Evolutionary conservation across 2,797 vertebrate genomes (phyloP).

Genomic region (Thalassophryne amazonica): DNA sequence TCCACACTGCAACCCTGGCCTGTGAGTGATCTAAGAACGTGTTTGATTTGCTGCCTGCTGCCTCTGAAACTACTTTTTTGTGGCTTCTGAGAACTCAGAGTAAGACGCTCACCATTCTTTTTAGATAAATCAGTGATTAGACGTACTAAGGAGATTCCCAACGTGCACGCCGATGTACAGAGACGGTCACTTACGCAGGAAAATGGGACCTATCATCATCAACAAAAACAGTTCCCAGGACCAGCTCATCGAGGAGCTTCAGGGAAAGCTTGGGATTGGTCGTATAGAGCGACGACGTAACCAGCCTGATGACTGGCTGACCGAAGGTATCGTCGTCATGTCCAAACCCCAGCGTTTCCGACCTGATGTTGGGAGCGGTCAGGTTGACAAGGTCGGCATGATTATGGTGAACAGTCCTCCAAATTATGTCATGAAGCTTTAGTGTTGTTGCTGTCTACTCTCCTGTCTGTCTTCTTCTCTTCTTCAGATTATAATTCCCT

Average conservation of each 20-base stretch:
- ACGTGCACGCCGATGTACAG: slow-evolving; percentile 94
- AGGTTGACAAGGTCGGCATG: slow-evolving; percentile 90
- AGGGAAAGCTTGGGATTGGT: slow-evolving; percentile 87
- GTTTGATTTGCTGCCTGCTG: slow-evolving; percentile 11
- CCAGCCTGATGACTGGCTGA: slow-evolving; percentile 87
- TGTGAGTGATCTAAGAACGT: not conserved
- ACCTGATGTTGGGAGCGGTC: slow-evolving; percentile 68
- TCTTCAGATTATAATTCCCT: slow-evolving; percentile 84
- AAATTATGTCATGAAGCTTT: slow-evolving; percentile 1
- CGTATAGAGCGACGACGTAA: slow-evolving; percentile 76
- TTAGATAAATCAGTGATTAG: slow-evolving; percentile 93
- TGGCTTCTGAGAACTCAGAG: slow-evolving; percentile 7
- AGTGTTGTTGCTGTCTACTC: slow-evolving; percentile 11
- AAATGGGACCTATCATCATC: slow-evolving; percentile 87
- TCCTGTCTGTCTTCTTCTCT: slow-evolving; percentile 26
- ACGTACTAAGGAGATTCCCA: slow-evolving; percentile 90
- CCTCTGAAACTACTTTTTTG: slow-evolving; percentile 3
- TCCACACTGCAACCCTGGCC: too few relatives aligned
- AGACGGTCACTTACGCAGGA: slow-evolving; percentile 84
- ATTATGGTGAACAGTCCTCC: slow-evolving; percentile 11
- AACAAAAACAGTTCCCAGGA: slow-evolving; percentile 92
- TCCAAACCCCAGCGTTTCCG: slow-evolving; percentile 82
- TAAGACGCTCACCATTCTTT: slow-evolving; percentile 37
- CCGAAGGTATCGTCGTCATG: slow-evolving; percentile 85
- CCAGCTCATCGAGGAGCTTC: slow-evolving; percentile 90